Conservation (phyloP, 2,888 invertebrate genomes). For the Chloroclystis v-ata region DNA sequence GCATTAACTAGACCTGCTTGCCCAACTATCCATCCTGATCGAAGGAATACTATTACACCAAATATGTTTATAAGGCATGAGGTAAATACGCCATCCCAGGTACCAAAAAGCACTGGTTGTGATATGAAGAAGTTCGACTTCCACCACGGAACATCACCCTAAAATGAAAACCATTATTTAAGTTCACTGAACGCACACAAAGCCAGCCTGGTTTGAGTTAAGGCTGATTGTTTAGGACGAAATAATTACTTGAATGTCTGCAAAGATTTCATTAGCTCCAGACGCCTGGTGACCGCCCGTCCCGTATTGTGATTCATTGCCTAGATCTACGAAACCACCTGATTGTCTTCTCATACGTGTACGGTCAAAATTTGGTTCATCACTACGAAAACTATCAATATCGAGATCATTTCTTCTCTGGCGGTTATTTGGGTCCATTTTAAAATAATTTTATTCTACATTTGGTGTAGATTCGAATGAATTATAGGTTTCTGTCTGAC, state of each 20-base stretch:
- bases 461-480: constrained; percentile 7
- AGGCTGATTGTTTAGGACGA: not conserved
- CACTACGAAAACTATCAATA: constrained; percentile 66
- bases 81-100: constrained; percentile 99
- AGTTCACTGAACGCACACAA: too few species aligned
- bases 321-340: constrained; percentile 87
- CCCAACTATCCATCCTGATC: constrained; percentile 98
- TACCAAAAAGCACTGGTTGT: constrained; percentile 96
- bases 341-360: constrained; percentile 80
- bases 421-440: constrained; percentile 63
- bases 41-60: constrained; percentile 96
- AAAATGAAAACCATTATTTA: constrained; percentile 30
- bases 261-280: constrained; percentile 93
- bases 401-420: constrained; percentile 60
- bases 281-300: constrained; percentile 90
- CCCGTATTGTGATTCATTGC: constrained; percentile 85
- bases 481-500: not conserved
- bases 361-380: constrained; percentile 67
- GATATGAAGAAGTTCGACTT: constrained; percentile 97
- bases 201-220: not conserved
- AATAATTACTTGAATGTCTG: constrained; percentile 87
- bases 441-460: constrained; percentile 23
- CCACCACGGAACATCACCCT: constrained; percentile 95
- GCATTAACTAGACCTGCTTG: constrained; percentile 91
- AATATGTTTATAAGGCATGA: constrained; percentile 98